A percentile compares a stretch with the other conserved stretches of the same genome.
Conservation (phyloP, 2,113 vertebrate species). For the Peucedramus taeniatus region DNA sequence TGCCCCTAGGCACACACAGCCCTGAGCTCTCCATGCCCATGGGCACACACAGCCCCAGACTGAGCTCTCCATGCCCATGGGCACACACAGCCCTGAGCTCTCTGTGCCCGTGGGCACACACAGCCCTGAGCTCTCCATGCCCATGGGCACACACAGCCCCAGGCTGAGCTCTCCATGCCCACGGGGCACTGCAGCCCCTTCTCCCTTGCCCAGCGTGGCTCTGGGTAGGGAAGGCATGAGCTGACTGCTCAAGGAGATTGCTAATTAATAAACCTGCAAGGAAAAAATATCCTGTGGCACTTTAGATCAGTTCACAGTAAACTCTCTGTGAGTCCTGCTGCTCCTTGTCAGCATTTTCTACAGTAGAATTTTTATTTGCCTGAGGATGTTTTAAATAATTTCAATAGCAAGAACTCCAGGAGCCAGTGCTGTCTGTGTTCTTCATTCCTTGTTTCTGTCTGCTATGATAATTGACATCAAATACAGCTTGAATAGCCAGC, state of each 20-base stretch:
- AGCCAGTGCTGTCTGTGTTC: background rate
- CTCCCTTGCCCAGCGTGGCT: background rate
- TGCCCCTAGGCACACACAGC: no score
- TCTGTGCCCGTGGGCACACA: no score
- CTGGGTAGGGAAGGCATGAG: no score
- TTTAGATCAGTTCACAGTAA: background rate
- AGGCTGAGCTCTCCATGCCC: no score
- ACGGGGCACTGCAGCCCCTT: background rate
- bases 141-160: no score
- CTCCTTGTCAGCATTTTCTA: background rate
- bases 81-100: no score
- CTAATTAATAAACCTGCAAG: background rate
- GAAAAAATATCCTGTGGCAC: background rate
- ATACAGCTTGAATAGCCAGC: background rate
- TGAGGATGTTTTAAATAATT: background rate
- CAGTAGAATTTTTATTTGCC: background rate
- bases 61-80: no score
- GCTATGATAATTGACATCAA: background rate
- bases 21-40: no score
- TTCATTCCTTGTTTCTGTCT: background rate
- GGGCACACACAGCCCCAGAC: no score
- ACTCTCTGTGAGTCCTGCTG: background rate
- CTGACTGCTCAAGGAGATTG: background rate
- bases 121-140: no score
- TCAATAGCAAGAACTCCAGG: background rate